These are phyloP conservation scores for Philereme transversata DNA, from an alignment of 2,888 invertebrate species.

Conservation along the genomic window DNA sequence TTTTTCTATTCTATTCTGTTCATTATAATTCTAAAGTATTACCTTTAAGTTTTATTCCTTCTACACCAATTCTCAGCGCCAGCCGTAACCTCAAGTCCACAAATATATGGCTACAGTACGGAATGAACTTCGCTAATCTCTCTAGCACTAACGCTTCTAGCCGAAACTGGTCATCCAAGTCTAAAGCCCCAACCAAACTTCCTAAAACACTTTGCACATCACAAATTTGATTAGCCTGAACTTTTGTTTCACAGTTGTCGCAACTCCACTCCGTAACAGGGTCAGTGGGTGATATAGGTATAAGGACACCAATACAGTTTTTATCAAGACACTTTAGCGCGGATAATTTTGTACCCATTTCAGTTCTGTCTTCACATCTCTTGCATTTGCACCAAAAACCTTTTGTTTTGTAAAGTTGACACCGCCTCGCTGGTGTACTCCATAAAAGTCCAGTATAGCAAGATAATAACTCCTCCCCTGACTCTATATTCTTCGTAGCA, in stretches of 20 bases:
- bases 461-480: constrained; percentile 85
- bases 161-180: constrained; percentile 71
- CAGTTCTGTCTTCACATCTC: constrained; percentile 86
- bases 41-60: constrained; percentile 62
- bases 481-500: constrained; percentile 82
- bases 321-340: constrained; percentile 81
- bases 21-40: no score
- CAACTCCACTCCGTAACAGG: constrained; percentile 82
- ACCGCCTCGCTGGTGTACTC: constrained; percentile 85
- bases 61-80: constrained; percentile 61
- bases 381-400: constrained; percentile 86
- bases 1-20: no score
- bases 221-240: constrained; percentile 71
- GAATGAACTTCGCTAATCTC: constrained; percentile 63
- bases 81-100: constrained; percentile 66
- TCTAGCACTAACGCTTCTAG: constrained; percentile 65
- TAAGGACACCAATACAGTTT: constrained; percentile 77
- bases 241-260: constrained; percentile 69
- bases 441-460: constrained; percentile 87
- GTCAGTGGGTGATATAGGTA: constrained; percentile 79
- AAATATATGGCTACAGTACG: constrained; percentile 68
- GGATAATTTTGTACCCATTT: constrained; percentile 83
- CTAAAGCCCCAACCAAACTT: constrained; percentile 77
- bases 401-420: constrained; percentile 85
- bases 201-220: constrained; percentile 77